Evolutionary conservation across 2,797 vertebrate species (phyloP), one percentile per base, ranked within the genome.

Genomic region (Aphelocoma californica): DNA sequence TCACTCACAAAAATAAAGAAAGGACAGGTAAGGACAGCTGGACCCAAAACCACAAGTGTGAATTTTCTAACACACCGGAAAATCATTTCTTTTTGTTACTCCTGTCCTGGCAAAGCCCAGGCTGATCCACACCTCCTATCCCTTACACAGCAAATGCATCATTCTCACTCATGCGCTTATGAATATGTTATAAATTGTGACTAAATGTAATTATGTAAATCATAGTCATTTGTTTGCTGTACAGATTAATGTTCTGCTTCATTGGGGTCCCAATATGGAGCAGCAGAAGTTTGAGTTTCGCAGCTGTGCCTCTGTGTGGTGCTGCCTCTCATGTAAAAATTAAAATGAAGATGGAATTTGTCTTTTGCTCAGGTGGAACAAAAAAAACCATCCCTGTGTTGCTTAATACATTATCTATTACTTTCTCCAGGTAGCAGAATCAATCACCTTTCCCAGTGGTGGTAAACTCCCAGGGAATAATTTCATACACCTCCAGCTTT

Each of bases 191-290:
- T 89, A 95, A 96, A 60, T 96, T 90, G 75, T 93, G 89, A 91
- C 92, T 95, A 97, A 95, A 96, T 91, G 91, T 88, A 94, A 97
- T 97, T 97, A 97, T 97, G 96, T 86, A 96, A 97, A 97, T 95
- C 75, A 94, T 91, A 96, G 96, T 95, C 81, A 94, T 96, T 97
- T 97, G 93, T 96, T 97, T 96, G 90, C 91, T 79, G 42, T 92
- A 95, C 94, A 96, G 94, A 96, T 95, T 96, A 97, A 96, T 93
- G 94, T 96, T 97, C 93, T 95, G 87, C 94, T 96, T 95, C 95
- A 75, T 53, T 92, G 93, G 86, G 83, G 91, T 95, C 95, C 95
- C 96, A 95, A 93, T 83, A 93, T 82, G 92, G 93, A 97, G 86
- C 78, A 66, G 75, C 78, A 89, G 80, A 95, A 96, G 91, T 92